Percentiles rank a stretch among this genome's conserved stretches.
These are phyloP conservation scores for Loxodonta africana DNA, from an alignment of 2,113 vertebrate genomes.

Conservation along the genomic window DNA sequence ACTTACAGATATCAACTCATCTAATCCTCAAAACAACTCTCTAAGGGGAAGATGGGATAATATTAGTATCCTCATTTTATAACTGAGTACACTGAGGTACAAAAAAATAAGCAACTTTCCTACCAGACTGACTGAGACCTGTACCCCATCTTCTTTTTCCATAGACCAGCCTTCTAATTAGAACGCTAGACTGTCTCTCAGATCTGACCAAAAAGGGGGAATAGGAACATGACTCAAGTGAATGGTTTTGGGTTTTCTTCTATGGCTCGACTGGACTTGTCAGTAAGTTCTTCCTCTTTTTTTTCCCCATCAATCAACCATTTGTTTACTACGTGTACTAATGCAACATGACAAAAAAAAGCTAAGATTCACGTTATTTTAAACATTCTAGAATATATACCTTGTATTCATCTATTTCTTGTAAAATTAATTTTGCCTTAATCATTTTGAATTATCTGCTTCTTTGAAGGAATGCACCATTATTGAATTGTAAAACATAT, in stretches of 20 bases:
- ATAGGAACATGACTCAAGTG: neutral
- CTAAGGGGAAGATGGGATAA: neutral
- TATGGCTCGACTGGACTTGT: neutral
- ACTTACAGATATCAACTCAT: neutral
- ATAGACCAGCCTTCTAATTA: neutral
- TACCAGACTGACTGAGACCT: neutral
- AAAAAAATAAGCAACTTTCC: neutral
- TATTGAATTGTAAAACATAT: neutral
- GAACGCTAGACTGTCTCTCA: neutral
- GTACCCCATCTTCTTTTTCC: neutral
- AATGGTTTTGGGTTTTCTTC: neutral
- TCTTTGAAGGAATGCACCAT: neutral
- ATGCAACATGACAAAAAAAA: neutral
- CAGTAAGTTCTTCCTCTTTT: neutral
- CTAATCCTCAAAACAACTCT: neutral
- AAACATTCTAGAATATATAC: neutral
- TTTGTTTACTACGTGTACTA: neutral
- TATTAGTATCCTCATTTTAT: neutral
- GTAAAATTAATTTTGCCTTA: neutral
- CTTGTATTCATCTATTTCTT: neutral
- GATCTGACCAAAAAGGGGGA: neutral
- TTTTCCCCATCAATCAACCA: neutral
- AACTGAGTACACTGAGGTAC: neutral
- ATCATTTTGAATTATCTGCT: neutral
- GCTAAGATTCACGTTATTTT: neutral